Evolutionary conservation across 2,888 invertebrate genomes (phyloP), one percentile per base, ranked within the genome.

Genomic region (Melipona bicolor): DNA sequence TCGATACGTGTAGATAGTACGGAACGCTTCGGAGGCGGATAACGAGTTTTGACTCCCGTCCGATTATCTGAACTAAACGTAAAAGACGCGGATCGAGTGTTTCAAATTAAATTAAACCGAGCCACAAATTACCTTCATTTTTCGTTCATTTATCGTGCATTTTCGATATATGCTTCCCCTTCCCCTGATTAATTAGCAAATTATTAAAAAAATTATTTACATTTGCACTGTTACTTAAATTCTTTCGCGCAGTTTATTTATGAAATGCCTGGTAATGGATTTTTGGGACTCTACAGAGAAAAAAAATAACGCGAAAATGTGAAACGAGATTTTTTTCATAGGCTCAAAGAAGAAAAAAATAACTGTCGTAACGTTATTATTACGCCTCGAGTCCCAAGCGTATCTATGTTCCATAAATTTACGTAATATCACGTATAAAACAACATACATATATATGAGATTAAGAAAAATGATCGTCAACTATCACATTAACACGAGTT

Each of bases 1-100:
- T 65, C 24, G 64, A 52, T 52, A 64, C 9, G 43, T 9, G 43
- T n/a, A 64, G 62, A 74, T 73, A 64, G 75, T 49, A 43, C 43
- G 56, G 9, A 27, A 54, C 36, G 52, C 56, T 75, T 65, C 5
- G 19, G 21, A 54, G 43, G 24, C 24, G 36, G 24, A 24, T 54
- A 43, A 43, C 52, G n/a, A 52, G 73, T 64, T 74, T 73, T 32
- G 59, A 59, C 43, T 72, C 21, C 13, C 24, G 19, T 52, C 24
- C 74, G 64, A 74, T 64, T 36, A 64, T 74, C n/a, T 59, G 3
- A 24, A 21, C 36, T 62, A 3, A 27, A 32, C 13, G 24, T 50
- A 32, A 36, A 32, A 24, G 74, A 6, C n/a, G 56, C 21, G 64
- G 32, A 64, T n/a, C 27, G 15, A n/a, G 21, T 21, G 54, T 59